Base-by-base conservation (phyloP, 2,888 invertebrate genomes). In the Clunio marinus region DNA sequence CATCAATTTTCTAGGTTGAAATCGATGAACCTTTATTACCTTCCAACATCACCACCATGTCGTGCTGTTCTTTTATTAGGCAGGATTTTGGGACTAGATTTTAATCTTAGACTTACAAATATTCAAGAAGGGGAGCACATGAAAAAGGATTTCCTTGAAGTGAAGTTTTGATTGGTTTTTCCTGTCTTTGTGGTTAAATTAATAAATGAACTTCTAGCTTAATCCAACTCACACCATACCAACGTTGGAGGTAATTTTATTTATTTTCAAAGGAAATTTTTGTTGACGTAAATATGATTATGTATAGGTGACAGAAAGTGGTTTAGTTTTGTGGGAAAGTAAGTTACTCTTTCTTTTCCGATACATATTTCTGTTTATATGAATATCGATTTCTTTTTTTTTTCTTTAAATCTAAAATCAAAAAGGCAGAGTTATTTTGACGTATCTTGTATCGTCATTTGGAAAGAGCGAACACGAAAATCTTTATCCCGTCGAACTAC, bases 221-320 rank as follows among this genome's bases (percentile, higher is more conserved):
- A 92, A 91, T 77, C 91, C 91, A 0, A 91, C 92, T 78, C 93
- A 93, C 77, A 87, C 87, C 41, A 83, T 94, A 70, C 94, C 94
- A 4, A 91, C 91, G 0, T 77, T 94, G 69, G 86, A 66, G 46
- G 66, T 66, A 32, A 32, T 13, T 51, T 51, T 51, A 5, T 32
- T 22, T 51, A 22, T 45, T 15, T 45, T 45, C 45, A 10, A 45
- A 51, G 17, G 3, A 13, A 41, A 41, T 41, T 41, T 24, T 37
- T 65, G 10, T 41, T 5, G n/a, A n/a, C 7, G 15, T n/a, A 32
- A 5, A 32, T 32, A 32, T n/a, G n/a, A n/a, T n/a, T n/a, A n/a
- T n/a, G n/a, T 22, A 4, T 28, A 65, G 63, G n/a, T 65, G 20
- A 22, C 88, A 70, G 94, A 94, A 78, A 86, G 89, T 74, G 93